Base-by-base conservation (phyloP, 2,797 vertebrate genomes). In the Syndactyla subalaris region DNA sequence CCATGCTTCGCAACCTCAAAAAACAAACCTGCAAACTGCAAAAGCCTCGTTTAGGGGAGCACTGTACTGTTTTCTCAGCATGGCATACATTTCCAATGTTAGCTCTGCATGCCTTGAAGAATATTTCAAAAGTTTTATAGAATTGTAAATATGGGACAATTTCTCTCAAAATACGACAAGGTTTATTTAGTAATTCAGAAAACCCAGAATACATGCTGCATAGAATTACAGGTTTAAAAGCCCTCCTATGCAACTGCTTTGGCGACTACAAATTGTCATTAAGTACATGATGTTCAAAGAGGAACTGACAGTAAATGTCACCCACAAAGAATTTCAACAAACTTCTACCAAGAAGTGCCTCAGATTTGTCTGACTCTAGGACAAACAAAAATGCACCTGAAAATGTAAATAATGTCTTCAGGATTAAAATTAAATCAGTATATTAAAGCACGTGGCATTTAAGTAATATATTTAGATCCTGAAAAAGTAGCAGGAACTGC, bases 11-110 rank as follows among this genome's bases (percentile, higher is more conserved):
- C 68, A 51, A 14, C 24, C 36, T 59, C 0, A 0, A 72, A 71
- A 71, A 59, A 57, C n/a, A 57, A 80, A 86, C 41, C 29, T 49
- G 10, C 2, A 38, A 38, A 49, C 16, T 24, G 59, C 3, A 4
- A 59, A 77, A 74, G 41, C 11, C 45, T 49, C 0, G 0, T 19
- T 79, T 57, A 49, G 8, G 29, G 0, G 1, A 59, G 49, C 10
- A 1, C 36, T 30, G 19, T 7, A 32, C 38, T 55, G 4, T 73
- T 51, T 66, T n/a, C 76, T 17, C 70, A 71, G 61, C 12, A 29
- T 2, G 15, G 12, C 51, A 59, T 16, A 9, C 32, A 54, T 74
- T 52, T 67, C 48, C 68, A 77, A 80, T 1, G 3, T 12, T 23
- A 81, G 17, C 23, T 65, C 52, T 55, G 34, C 1, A 2, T 14